Evolutionary conservation across 1,140 invertebrate species (phyloP).

Genomic region (Dendrolimus kikuchii): DNA sequence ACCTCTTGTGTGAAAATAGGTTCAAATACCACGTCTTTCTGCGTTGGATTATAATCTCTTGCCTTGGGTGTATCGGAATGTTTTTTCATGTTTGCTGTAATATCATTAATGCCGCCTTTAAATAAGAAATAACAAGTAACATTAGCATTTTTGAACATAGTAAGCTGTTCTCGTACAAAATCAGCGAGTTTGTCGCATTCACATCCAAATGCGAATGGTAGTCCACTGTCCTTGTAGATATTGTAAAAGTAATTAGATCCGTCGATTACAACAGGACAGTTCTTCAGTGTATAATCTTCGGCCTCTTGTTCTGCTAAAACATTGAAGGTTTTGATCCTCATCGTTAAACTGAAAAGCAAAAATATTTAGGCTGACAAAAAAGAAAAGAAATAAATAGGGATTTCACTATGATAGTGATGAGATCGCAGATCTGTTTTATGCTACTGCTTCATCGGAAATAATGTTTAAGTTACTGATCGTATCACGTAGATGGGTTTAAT

Average conservation of each 20-base stretch:
- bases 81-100: slow-evolving; percentile 4
- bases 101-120: slow-evolving; percentile 30
- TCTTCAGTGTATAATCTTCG: background rate
- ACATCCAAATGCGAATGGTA: slow-evolving; percentile 20
- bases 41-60: too few relatives aligned
- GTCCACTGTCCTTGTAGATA: slow-evolving; percentile 3
- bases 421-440: too few relatives aligned
- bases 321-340: too few relatives aligned
- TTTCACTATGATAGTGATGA: too few relatives aligned
- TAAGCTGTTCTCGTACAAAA: slow-evolving; percentile 18
- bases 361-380: too few relatives aligned
- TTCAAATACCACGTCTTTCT: background rate
- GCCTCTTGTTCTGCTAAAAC: too few relatives aligned
- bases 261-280: slow-evolving; percentile 29
- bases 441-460: too few relatives aligned
- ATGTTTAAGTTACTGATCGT: too few relatives aligned
- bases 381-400: too few relatives aligned
- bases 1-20: slow-evolving; percentile 24
- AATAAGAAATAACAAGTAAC: slow-evolving; percentile 37
- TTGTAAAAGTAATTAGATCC: slow-evolving; percentile 34
- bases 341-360: too few relatives aligned
- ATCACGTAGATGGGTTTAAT: too few relatives aligned
- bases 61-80: too few relatives aligned
- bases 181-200: slow-evolving; percentile 27
- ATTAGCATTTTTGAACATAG: slow-evolving; percentile 29